phyloP scores from a whole-genome alignment of 2,113 vertebrate species.

The Paratilapia polleni region DNA sequence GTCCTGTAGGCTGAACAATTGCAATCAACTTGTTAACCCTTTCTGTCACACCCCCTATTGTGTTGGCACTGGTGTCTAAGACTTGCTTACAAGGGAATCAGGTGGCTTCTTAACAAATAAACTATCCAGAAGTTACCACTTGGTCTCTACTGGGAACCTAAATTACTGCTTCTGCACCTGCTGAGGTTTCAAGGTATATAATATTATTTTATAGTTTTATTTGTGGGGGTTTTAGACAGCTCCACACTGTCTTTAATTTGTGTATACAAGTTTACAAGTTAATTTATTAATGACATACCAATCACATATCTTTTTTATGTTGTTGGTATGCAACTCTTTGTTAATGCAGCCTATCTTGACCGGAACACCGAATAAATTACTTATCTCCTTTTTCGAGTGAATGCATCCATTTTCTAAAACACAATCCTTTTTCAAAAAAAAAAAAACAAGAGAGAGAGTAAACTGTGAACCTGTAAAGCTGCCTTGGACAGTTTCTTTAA shows the following conservation, averaged over 20 bases:
- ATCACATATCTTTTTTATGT: neutral
- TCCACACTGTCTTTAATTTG: neutral
- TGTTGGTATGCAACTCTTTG: neutral
- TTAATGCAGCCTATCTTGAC: neutral
- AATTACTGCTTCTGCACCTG: too few species aligned
- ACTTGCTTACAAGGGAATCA: too few species aligned
- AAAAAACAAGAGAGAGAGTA: neutral
- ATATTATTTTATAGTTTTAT: neutral
- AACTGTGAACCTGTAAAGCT: neutral
- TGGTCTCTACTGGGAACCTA: too few species aligned
- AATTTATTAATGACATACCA: too few species aligned
- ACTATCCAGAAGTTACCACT: too few species aligned
- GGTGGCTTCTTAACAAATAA: too few species aligned
- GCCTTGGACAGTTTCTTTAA: neutral
- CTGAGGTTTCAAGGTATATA: too few species aligned
- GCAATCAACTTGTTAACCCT: neutral
- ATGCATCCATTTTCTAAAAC: neutral
- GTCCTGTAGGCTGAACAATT: neutral
- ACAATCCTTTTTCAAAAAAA: neutral
- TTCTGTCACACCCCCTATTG: rapidly evolving
- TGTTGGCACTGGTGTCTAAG: neutral
- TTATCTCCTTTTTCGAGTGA: neutral
- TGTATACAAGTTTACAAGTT: neutral
- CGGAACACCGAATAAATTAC: neutral
- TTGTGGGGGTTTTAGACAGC: neutral